Evolutionary conservation across 53 echinoderm and acorn worm species (phyloP), one percentile per base, ranked within the genome.

Genomic region (Temnopleurus reevesii): DNA sequence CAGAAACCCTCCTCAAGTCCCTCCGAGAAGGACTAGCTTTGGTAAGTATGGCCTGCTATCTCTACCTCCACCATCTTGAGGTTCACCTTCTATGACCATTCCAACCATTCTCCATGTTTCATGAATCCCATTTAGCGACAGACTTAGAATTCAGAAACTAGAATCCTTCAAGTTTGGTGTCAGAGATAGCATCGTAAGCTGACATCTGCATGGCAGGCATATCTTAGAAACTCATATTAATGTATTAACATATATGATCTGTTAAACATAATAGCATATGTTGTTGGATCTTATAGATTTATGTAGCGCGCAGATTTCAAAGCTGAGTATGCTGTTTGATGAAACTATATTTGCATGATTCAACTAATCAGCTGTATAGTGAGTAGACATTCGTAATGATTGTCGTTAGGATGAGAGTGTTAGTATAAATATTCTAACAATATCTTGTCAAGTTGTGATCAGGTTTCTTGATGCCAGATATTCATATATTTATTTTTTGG

Each of bases 1-100:
- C 65, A 92, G 92, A 38, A 93, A 90, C 90, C 93, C 95, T 64
- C 95, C 95, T 91, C 91, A 90, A 76, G 93, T 91, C 71, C 95
- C 95, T 61, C 95, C 95, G 2, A 61, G 95, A 55, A 93, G 91
- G 88, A 95, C 90, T 5, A 95, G 95, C 77, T 87, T 95, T 89
- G 95, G 95, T 93, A 82, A 92, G 90, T 84, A 8, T 71, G 41
- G 71, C 19, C 41, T 71, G 8, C 7, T n/a, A 34, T 41, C 49
- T 15, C 49, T n/a, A n/a, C 49, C 71, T 41, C 71, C 21, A 41
- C 41, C 8, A 63, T 71, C 41, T 71, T 38, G 71, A 36, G 41
- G 41, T 41, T 31, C 71, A 36, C 71, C n/a, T 38, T 12, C 65
- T 64, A 34, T 33, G 49, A 34, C 35, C 71, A 36, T 71, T 21